Percentiles rank a stretch among this genome's conserved stretches.
These are phyloP conservation scores for Sitophilus oryzae DNA, from an alignment of 1,140 invertebrate genomes.

Conservation along the genomic window DNA sequence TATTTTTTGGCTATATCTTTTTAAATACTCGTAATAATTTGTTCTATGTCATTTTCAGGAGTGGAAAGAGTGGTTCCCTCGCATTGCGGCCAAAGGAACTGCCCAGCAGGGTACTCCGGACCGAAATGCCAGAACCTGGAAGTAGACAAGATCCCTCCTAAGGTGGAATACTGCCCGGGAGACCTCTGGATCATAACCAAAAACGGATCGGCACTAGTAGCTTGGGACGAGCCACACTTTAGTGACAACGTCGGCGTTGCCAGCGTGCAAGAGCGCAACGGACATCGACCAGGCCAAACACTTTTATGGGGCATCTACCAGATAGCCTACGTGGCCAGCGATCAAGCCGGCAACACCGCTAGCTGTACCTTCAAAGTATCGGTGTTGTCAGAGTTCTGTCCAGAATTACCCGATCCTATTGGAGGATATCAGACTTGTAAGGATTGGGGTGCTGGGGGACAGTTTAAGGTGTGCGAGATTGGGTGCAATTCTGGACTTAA, in stretches of 20 bases:
- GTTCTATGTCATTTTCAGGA: too few relatives aligned
- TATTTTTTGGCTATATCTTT: too few relatives aligned
- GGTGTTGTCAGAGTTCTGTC: slow-evolving; percentile 85
- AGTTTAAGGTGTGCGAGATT: slow-evolving; percentile 90
- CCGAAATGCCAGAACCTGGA: slow-evolving; percentile 76
- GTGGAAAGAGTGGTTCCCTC: slow-evolving; percentile 89
- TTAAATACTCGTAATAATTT: too few relatives aligned
- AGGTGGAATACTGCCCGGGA: slow-evolving; percentile 83
- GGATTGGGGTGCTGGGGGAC: slow-evolving; percentile 93
- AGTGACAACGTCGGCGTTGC: slow-evolving; percentile 79
- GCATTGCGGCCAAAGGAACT: slow-evolving; percentile 80
- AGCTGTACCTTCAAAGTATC: slow-evolving; percentile 92
- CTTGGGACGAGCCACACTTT: slow-evolving; percentile 92
- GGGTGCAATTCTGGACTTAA: slow-evolving; percentile 76
- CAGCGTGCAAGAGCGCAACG: slow-evolving; percentile 76
- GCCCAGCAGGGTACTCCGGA: slow-evolving; percentile 80
- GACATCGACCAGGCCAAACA: slow-evolving; percentile 84
- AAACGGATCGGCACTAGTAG: slow-evolving; percentile 84
- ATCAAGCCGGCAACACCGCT: slow-evolving; percentile 84
- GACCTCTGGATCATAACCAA: slow-evolving; percentile 91
- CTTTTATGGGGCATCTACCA: slow-evolving; percentile 89
- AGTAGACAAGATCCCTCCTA: slow-evolving; percentile 65
- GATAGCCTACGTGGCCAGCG: slow-evolving; percentile 89
- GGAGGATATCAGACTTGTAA: slow-evolving; percentile 87
- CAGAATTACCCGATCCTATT: slow-evolving; percentile 76